Evolutionary conservation across 2,113 vertebrate genomes (phyloP).

Genomic region (Oreochromis aureus): DNA sequence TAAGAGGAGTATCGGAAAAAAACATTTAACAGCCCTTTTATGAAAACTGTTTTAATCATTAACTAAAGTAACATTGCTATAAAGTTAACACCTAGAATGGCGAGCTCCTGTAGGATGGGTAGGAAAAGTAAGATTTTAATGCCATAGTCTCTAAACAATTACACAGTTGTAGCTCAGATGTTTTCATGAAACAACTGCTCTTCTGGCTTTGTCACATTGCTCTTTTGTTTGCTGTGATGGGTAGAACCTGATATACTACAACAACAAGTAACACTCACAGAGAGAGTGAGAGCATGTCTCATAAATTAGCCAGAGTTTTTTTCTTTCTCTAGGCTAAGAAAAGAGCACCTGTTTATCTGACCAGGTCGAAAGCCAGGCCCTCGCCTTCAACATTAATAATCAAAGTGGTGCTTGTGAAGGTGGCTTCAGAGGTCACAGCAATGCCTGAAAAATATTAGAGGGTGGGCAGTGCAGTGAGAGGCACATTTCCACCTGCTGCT

Average conservation of each 20-base stretch:
- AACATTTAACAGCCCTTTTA: not conserved
- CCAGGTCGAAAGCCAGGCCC: conserved; percentile 9
- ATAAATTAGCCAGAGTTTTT: conserved; percentile 39
- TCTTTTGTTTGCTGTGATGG: not conserved
- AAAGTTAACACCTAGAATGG: not conserved
- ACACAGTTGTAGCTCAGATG: not conserved
- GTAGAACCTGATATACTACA: not conserved
- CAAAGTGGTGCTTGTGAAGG: conserved; percentile 36
- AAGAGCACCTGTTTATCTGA: not conserved
- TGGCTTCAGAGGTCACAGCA: conserved; percentile 32
- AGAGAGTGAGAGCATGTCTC: conserved; percentile 1
- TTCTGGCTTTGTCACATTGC: not conserved
- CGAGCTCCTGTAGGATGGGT: not conserved
- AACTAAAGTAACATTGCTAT: not conserved
- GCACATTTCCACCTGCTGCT: conserved; percentile 31
- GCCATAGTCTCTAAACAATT: not conserved
- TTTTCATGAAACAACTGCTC: not conserved
- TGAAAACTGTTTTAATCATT: not conserved
- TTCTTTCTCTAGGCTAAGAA: not conserved
- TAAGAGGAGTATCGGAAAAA: not conserved
- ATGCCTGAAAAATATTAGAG: not conserved
- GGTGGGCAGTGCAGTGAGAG: not conserved
- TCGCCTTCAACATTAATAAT: conserved; percentile 48
- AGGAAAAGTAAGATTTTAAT: not conserved
- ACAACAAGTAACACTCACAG: not conserved